phyloP scores from a whole-genome alignment of 1,140 invertebrate species.

The Heliconius melpomene region DNA sequence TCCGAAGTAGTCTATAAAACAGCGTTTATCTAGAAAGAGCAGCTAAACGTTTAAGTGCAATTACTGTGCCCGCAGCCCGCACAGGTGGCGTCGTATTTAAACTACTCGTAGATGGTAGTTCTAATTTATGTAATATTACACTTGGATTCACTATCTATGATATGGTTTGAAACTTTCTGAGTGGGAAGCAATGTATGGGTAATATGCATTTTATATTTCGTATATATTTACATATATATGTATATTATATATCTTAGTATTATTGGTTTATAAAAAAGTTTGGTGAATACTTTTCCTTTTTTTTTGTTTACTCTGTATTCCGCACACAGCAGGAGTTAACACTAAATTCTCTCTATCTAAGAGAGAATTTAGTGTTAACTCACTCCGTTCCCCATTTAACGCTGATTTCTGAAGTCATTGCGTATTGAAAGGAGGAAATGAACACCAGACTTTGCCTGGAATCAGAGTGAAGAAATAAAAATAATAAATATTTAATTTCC shows the following conservation, averaged over 20 bases:
- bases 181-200: neutral
- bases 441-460: too few relatives aligned
- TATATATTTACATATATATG: neutral
- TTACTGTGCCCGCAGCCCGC: constrained; percentile 18
- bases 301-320: too few relatives aligned
- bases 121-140: constrained; percentile 27
- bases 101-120: neutral
- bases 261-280: neutral
- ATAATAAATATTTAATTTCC: too few relatives aligned
- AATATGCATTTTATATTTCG: neutral
- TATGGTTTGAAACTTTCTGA: neutral
- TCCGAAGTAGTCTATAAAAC: constrained; percentile 24
- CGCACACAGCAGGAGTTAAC: too few relatives aligned
- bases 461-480: too few relatives aligned
- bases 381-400: too few relatives aligned
- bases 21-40: constrained; percentile 26
- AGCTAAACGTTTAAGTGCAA: constrained; percentile 29
- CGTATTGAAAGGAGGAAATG: too few relatives aligned
- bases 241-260: too few relatives aligned
- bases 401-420: too few relatives aligned
- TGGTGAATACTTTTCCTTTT: too few relatives aligned
- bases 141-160: constrained; percentile 14
- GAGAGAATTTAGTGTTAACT: too few relatives aligned
- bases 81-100: constrained; percentile 32
- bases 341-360: too few relatives aligned